phyloP scores from a whole-genome alignment of 2,113 vertebrate genomes.

The Mola mola region DNA sequence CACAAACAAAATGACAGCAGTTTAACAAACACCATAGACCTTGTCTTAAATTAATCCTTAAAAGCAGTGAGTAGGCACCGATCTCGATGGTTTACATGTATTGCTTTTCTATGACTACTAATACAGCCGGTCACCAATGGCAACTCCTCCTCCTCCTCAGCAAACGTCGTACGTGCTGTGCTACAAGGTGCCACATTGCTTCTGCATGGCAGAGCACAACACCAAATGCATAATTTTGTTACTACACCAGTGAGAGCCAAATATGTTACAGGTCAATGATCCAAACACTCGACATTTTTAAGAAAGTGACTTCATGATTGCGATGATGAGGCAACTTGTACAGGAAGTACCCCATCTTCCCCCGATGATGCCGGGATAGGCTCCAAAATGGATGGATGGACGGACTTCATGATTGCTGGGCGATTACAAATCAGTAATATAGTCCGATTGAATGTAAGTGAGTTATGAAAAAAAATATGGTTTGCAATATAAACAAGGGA shows the following conservation, averaged over 20 bases:
- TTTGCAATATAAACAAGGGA: no score
- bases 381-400: no score
- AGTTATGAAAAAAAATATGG: no score
- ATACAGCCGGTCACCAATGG: slow-evolving; percentile 8
- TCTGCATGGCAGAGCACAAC: not conserved
- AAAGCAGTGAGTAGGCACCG: slow-evolving; percentile 11
- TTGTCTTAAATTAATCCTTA: slow-evolving; percentile 26
- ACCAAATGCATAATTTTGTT: slow-evolving; percentile 6
- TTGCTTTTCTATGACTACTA: slow-evolving; percentile 13
- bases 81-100: slow-evolving; percentile 17
- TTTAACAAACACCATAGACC: no score
- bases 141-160: slow-evolving; percentile 26
- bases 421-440: no score
- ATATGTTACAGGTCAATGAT: slow-evolving; percentile 11
- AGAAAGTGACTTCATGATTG: slow-evolving; percentile 12
- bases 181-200: slow-evolving; percentile 1
- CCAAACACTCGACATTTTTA: slow-evolving; percentile 16
- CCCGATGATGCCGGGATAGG: no score
- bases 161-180: not conserved
- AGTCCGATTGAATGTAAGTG: no score
- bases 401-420: no score
- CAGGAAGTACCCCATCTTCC: no score
- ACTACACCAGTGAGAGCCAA: not conserved
- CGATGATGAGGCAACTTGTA: no score
- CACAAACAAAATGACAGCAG: not conserved